A percentile compares a stretch with the other conserved stretches of the same genome.
These are phyloP conservation scores for Dryomyza anilis DNA, from an alignment of 2,888 invertebrate species.

Conservation along the genomic window DNA sequence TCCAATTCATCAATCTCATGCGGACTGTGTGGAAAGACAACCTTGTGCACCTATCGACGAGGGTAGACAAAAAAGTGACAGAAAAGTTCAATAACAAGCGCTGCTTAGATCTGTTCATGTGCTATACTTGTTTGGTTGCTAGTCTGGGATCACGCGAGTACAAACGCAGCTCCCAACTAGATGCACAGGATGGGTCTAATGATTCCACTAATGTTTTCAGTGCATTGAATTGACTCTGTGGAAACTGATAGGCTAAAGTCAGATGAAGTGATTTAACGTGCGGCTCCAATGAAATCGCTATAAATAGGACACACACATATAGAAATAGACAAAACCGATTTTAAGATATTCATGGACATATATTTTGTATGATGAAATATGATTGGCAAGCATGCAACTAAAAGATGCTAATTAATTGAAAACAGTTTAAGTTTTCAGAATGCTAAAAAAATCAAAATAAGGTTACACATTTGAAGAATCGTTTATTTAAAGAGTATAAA, in stretches of 20 bases:
- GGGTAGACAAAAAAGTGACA: not conserved
- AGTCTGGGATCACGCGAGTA: slow-evolving; percentile 85
- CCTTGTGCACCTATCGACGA: slow-evolving; percentile 75
- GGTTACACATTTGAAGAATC: too few relatives aligned
- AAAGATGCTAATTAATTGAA: too few relatives aligned
- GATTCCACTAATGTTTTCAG: slow-evolving; percentile 76
- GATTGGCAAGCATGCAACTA: too few relatives aligned
- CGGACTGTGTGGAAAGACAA: slow-evolving; percentile 77
- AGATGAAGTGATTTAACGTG: slow-evolving; percentile 86
- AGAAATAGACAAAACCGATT: too few relatives aligned
- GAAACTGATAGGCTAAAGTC: slow-evolving; percentile 88
- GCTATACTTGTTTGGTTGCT: slow-evolving; percentile 69
- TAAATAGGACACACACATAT: slow-evolving; percentile 38
- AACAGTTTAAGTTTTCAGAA: too few relatives aligned
- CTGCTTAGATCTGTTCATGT: not conserved
- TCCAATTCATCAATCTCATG: slow-evolving; percentile 84
- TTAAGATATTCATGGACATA: too few relatives aligned
- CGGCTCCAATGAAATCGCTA: slow-evolving; percentile 77
- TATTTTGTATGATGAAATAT: too few relatives aligned
- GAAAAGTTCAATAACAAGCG: slow-evolving; percentile 1
- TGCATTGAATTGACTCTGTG: slow-evolving; percentile 71
- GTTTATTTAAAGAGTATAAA: too few relatives aligned
- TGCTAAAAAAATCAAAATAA: too few relatives aligned
- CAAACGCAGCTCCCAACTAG: slow-evolving; percentile 83
- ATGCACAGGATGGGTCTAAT: slow-evolving; percentile 70